Evolutionary conservation across 2,797 vertebrate genomes (phyloP).

Genomic region (Sphaeramia orbicularis): DNA sequence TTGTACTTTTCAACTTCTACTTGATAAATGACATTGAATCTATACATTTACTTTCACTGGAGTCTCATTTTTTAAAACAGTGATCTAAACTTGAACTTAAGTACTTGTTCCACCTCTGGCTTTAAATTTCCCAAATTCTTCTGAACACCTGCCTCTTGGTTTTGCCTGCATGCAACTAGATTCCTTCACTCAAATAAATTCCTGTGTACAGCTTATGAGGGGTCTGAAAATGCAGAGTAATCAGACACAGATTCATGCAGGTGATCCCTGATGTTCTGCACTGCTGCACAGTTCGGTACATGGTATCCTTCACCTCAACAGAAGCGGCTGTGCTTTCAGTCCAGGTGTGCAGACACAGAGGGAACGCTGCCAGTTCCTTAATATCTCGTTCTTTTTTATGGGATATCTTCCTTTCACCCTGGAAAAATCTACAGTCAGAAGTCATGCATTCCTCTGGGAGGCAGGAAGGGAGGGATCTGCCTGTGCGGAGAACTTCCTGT

Average conservation of each 20-base stretch:
- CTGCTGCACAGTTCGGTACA: slow-evolving; percentile 40
- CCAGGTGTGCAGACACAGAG: slow-evolving; percentile 75
- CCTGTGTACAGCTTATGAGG: slow-evolving; percentile 12
- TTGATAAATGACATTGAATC: no score
- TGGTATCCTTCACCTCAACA: slow-evolving; percentile 47
- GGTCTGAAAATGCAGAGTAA: slow-evolving; percentile 10
- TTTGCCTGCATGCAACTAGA: slow-evolving; percentile 12
- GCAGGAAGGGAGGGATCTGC: slow-evolving; percentile 56
- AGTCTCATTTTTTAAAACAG: background rate
- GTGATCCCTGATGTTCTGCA: slow-evolving; percentile 58
- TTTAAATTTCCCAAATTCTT: background rate
- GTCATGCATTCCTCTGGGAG: slow-evolving; percentile 68
- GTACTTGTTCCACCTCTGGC: no score
- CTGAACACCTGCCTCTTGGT: slow-evolving; percentile 27
- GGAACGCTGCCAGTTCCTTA: slow-evolving; percentile 67
- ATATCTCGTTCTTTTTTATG: slow-evolving; percentile 41
- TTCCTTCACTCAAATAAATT: slow-evolving; percentile 8
- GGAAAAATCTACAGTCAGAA: slow-evolving; percentile 38
- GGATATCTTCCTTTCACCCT: slow-evolving; percentile 26
- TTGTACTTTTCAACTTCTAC: no score
- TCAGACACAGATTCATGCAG: slow-evolving; percentile 44
- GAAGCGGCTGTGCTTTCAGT: slow-evolving; percentile 48
- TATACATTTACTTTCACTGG: no score
- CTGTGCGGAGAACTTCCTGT: slow-evolving; percentile 45
- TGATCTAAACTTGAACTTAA: no score